Percentiles rank a stretch among this genome's conserved stretches.
These are phyloP conservation scores for Antennarius maculatus DNA, from an alignment of 2,797 vertebrate genomes.

Conservation along the genomic window DNA sequence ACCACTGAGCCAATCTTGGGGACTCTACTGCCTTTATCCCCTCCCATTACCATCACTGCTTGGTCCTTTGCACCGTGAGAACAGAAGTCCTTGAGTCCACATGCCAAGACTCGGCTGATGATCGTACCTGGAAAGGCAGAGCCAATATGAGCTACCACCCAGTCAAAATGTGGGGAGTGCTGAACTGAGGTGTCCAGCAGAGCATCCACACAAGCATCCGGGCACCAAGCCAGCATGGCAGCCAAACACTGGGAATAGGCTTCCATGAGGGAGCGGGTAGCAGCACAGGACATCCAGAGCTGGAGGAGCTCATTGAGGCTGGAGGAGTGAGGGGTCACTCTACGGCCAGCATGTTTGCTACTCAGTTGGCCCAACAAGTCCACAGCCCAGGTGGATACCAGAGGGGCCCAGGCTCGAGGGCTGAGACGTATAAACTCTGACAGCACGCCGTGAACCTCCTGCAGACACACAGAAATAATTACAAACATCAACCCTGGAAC, in stretches of 20 bases:
- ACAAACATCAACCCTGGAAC: not conserved
- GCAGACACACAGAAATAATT: conserved; percentile 38
- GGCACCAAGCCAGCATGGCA: conserved; percentile 90
- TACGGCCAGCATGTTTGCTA: conserved; percentile 89
- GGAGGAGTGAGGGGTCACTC: conserved; percentile 88
- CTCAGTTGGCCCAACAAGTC: conserved; percentile 95
- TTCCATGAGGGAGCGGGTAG: conserved; percentile 92
- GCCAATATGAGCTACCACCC: conserved; percentile 98
- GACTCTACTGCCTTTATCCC: conserved; percentile 82
- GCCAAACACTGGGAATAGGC: conserved; percentile 94
- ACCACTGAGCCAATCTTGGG: conserved; percentile 96
- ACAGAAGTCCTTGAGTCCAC: conserved; percentile 94
- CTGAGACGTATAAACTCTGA: conserved; percentile 88
- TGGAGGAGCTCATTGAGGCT: conserved; percentile 92
- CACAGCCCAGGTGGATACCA: conserved; percentile 92
- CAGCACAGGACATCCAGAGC: conserved; percentile 94
- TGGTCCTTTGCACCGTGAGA: conserved; percentile 83
- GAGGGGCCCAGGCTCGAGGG: conserved; percentile 91
- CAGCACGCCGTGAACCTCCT: conserved; percentile 87
- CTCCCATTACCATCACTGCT: conserved; percentile 62
- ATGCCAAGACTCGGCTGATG: conserved; percentile 92
- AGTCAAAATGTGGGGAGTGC: conserved; percentile 96
- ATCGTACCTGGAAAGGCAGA: conserved; percentile 95
- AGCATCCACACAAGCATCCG: conserved; percentile 93
- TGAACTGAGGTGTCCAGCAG: conserved; percentile 93